Conservation (phyloP, 2,797 vertebrate genomes). For the Platalea minor region DNA sequence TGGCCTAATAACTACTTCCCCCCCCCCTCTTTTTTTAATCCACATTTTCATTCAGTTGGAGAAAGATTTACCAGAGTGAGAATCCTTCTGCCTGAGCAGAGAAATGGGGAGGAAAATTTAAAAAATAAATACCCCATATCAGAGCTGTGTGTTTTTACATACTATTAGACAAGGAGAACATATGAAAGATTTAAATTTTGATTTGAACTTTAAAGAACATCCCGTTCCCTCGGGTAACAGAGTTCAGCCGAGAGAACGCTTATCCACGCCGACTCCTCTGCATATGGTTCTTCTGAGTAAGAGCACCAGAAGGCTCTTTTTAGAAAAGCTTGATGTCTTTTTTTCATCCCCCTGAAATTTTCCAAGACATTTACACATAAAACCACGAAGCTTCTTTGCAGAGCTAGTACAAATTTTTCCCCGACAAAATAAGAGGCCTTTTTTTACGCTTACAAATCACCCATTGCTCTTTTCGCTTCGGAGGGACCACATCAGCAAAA, state of each 20-base stretch:
- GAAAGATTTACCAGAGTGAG: background rate
- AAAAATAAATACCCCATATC: too few species aligned
- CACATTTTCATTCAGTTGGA: background rate
- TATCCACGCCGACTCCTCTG: background rate
- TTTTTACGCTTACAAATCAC: background rate
- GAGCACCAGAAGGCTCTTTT: background rate
- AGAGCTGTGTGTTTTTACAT: background rate
- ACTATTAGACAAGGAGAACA: background rate
- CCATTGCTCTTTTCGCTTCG: background rate
- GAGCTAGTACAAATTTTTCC: background rate
- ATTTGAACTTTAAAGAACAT: background rate
- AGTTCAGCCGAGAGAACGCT: background rate
- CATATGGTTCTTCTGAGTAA: background rate
- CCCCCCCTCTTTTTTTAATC: accelerated
- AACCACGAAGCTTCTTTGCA: background rate
- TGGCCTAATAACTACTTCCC: accelerated
- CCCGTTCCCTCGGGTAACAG: background rate
- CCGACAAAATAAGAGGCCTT: background rate
- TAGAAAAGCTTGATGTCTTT: background rate
- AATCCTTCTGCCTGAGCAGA: background rate
- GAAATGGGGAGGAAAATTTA: background rate
- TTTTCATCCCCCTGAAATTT: accelerated
- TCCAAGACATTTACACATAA: background rate
- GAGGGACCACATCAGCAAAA: background rate
- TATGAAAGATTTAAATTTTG: background rate